phyloP scores from a whole-genome alignment of 2,888 invertebrate species.

The Leptopilina myrica region DNA sequence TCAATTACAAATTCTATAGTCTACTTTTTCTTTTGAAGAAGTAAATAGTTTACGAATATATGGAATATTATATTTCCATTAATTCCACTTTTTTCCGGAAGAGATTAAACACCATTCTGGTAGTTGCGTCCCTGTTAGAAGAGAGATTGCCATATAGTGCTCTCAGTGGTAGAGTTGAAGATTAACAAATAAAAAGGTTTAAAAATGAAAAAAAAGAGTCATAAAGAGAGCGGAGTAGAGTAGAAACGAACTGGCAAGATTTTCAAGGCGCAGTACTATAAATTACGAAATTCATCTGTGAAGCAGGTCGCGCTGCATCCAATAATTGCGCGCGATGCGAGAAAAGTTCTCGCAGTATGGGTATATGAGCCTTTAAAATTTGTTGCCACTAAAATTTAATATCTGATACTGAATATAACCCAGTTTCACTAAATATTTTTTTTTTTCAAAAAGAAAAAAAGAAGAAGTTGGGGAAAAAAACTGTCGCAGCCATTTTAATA shows the following conservation, averaged over 20 bases:
- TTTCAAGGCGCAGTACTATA: slow-evolving; percentile 55
- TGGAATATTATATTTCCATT: too few species aligned
- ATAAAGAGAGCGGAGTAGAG: slow-evolving; percentile 46
- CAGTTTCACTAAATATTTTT: background rate
- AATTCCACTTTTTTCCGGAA: background rate
- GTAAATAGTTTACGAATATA: too few species aligned
- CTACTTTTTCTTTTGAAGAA: too few species aligned
- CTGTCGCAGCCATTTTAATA: too few species aligned
- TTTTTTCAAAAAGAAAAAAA: background rate
- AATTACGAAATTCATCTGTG: slow-evolving; percentile 64
- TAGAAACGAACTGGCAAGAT: slow-evolving; percentile 45
- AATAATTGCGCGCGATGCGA: slow-evolving; percentile 57
- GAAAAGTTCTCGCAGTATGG: slow-evolving; percentile 46
- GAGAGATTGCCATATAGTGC: slow-evolving; percentile 42
- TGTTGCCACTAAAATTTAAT: slow-evolving; percentile 38
- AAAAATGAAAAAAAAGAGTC: slow-evolving; percentile 42
- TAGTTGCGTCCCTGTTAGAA: slow-evolving; percentile 8
- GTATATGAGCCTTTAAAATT: slow-evolving; percentile 28
- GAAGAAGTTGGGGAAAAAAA: background rate
- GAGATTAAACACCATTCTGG: background rate
- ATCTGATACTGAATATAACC: slow-evolving; percentile 34
- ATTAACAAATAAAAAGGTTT: slow-evolving; percentile 57
- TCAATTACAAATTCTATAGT: too few species aligned
- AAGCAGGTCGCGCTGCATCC: slow-evolving; percentile 48
- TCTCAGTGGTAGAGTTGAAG: slow-evolving; percentile 53